Evolutionary conservation across 2,888 invertebrate species (phyloP), one percentile per base, ranked within the genome.

Genomic region (Zaprionus bogoriensis): DNA sequence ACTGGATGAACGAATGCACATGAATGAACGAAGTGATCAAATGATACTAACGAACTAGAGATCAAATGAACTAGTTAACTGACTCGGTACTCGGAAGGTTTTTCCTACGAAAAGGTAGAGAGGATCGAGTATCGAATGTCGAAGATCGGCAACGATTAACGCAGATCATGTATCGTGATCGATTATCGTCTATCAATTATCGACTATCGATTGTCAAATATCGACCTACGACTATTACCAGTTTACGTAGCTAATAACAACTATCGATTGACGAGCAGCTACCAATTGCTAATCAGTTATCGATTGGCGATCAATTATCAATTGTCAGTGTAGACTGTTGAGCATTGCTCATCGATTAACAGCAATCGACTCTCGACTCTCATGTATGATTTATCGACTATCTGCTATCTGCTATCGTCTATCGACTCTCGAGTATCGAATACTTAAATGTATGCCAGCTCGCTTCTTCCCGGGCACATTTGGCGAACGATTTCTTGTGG

Each of bases 381-480:
- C 32, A 36, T n/a, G n/a, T n/a, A 36, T 17, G 3, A 7, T n/a
- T n/a, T n/a, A n/a, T n/a, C n/a, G n/a, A n/a, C n/a, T n/a, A n/a
- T n/a, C n/a, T n/a, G n/a, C 3, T 23, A 23, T 23, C 6, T 27
- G 10, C 27, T 27, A 38, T 19, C 38, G 38, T n/a, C 20, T 20
- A 6, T 22, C 20, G 22, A 22, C 41, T 20, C 20, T 23, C 22
- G 41, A n/a, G 5, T 20, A n/a, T 50, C 25, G 54, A 41, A 14
- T 67, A 23, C 50, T 67, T 36, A 32, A 45, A 22, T 54, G 14
- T 60, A n/a, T 41, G 17, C 45, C 25, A 48, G 23, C 58, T 58
- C 46, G 20, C 27, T 65, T 38, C 25, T 30, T 46, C 9, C 17
- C 23, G 62, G 62, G 66, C 66, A 67, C 66, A 66, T 66, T 66